Conservation (phyloP, 2,797 vertebrate species). For the Coendou prehensilis region DNA sequence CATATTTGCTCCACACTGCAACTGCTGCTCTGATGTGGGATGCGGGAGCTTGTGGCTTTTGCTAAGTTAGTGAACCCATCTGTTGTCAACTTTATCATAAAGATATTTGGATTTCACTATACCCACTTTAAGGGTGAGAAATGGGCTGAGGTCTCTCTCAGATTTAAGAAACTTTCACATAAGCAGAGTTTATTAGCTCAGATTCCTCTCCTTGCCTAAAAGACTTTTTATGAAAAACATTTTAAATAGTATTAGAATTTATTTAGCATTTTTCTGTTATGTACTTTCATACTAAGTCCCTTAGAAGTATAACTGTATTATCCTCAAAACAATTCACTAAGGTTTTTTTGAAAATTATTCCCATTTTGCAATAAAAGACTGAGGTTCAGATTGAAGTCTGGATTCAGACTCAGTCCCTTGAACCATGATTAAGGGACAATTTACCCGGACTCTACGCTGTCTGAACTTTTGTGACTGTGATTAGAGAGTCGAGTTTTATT, state of each 20-base stretch:
- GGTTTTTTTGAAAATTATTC: neutral
- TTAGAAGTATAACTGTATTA: neutral
- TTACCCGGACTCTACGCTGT: neutral
- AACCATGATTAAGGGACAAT: neutral
- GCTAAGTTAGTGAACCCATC: neutral
- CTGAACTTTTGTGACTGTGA: conserved; percentile 5
- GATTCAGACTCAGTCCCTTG: neutral
- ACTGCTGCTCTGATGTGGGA: neutral
- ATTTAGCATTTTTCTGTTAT: neutral
- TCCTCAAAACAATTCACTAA: neutral
- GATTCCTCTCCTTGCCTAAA: neutral
- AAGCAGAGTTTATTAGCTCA: neutral
- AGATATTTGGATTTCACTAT: neutral
- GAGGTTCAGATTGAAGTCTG: neutral
- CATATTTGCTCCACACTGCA: neutral
- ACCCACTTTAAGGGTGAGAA: neutral
- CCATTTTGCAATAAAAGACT: neutral
- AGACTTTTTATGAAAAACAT: conserved; percentile 32
- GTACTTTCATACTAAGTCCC: neutral
- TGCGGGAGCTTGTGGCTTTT: neutral
- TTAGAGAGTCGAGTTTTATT: neutral
- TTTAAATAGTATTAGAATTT: conserved; percentile 16
- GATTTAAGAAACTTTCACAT: neutral
- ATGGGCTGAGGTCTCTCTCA: neutral
- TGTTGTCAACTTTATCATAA: neutral